A percentile compares a stretch with the other conserved stretches of the same genome.
phyloP scores from a whole-genome alignment of 2,888 invertebrate genomes.

The Dynastes grantii region DNA sequence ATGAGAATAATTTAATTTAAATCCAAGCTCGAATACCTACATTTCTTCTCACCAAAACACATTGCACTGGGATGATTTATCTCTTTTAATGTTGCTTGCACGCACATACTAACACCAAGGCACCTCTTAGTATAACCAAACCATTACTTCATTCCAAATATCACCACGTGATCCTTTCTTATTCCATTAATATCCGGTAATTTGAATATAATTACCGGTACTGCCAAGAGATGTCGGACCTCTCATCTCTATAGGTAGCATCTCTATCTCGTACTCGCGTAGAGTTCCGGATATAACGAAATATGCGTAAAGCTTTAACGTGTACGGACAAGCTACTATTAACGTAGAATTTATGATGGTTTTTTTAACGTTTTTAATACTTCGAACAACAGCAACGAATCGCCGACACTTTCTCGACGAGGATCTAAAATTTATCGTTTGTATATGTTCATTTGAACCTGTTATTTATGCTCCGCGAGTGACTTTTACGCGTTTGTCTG shows the following conservation, averaged over 20 bases:
- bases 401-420: slow-evolving; percentile 4
- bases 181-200: slow-evolving; percentile 41
- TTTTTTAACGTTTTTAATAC: slow-evolving; percentile 17
- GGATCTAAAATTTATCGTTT: slow-evolving; percentile 34
- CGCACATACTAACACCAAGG: not conserved
- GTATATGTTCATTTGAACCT: slow-evolving; percentile 32
- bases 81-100: not conserved
- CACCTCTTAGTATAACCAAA: not conserved
- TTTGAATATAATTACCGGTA: slow-evolving; percentile 47
- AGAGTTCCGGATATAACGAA: not conserved
- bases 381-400: not conserved
- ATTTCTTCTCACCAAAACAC: not conserved
- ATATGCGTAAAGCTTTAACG: not conserved
- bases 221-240: slow-evolving; percentile 6
- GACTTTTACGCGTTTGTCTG: slow-evolving; percentile 14
- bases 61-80: not conserved
- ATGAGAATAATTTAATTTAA: slow-evolving; percentile 2
- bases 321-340: slow-evolving; percentile 13
- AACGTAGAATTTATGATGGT: slow-evolving; percentile 27
- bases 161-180: slow-evolving; percentile 12
- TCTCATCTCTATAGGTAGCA: not conserved
- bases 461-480: slow-evolving; percentile 37
- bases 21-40: no score
- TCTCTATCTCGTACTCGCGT: not conserved
- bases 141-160: no score